Conservation (phyloP, 1,140 invertebrate species). For the Copidosoma floridanum region DNA sequence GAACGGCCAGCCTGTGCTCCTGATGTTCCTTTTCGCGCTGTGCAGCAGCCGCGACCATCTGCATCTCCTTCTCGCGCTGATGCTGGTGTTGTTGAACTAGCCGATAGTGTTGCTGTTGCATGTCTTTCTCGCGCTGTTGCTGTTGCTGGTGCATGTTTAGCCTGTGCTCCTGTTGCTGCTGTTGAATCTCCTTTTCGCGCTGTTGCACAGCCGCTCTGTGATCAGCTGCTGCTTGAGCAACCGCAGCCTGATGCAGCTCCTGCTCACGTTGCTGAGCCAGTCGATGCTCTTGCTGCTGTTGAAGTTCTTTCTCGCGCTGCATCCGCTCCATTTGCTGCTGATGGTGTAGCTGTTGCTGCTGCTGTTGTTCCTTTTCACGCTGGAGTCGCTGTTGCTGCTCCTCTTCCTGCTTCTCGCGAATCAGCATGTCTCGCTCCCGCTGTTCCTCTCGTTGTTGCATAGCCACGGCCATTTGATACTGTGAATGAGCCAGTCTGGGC, state of each 20-base stretch:
- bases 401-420: conserved; percentile 44
- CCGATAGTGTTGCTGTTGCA: conserved; percentile 38
- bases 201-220: conserved; percentile 46
- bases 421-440: conserved; percentile 42
- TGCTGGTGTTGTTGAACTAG: conserved; percentile 41
- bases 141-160: conserved; percentile 34
- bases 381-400: conserved; percentile 49
- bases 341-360: conserved; percentile 45
- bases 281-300: conserved; percentile 46
- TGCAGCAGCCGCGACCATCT: conserved; percentile 29
- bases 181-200: conserved; percentile 43
- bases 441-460: conserved; percentile 45
- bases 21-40: conserved; percentile 35
- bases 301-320: conserved; percentile 50
- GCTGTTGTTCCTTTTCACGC: conserved; percentile 55
- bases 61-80: conserved; percentile 42
- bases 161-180: conserved; percentile 42
- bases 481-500: conserved; percentile 11
- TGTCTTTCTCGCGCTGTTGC: conserved; percentile 42
- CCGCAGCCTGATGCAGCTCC: conserved; percentile 48
- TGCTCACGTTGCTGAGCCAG: conserved; percentile 49
- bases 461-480: conserved; percentile 31
- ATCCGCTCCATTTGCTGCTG: conserved; percentile 47
- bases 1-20: conserved; percentile 40
- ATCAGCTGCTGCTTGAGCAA: conserved; percentile 38